These are phyloP conservation scores for Rhinoderma darwinii DNA, from an alignment of 2,113 vertebrate species.

Conservation along the genomic window DNA sequence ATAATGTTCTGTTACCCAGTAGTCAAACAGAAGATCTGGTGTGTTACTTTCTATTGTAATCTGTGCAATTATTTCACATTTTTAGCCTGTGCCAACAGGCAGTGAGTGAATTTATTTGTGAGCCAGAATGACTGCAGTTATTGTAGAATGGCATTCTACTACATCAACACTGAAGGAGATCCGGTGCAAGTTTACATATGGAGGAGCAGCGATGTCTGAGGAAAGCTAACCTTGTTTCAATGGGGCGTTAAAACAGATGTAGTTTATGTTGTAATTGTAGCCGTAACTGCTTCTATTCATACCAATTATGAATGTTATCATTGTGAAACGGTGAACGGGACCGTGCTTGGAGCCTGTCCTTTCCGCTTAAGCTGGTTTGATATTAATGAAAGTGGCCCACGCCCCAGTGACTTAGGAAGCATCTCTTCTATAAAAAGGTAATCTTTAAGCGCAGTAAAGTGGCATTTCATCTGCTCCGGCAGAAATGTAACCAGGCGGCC, in stretches of 20 bases:
- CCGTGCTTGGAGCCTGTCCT: conserved; percentile 48
- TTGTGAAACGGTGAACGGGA: conserved; percentile 60
- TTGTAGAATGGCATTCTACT: not conserved
- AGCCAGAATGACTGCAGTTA: not conserved
- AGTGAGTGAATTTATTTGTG: not conserved
- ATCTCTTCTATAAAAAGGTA: not conserved
- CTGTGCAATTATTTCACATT: no score
- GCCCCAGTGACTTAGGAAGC: conserved; percentile 45
- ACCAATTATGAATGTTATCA: conserved; percentile 67
- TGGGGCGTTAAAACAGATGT: conserved; percentile 61
- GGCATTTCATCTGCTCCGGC: conserved; percentile 58
- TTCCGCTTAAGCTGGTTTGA: conserved; percentile 38
- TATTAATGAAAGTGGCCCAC: conserved; percentile 39
- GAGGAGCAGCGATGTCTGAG: conserved; percentile 67
- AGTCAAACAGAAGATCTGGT: not conserved
- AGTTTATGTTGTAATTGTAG: conserved; percentile 61
- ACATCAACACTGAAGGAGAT: not conserved
- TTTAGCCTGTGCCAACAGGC: not conserved
- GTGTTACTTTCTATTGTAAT: not conserved
- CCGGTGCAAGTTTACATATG: not conserved
- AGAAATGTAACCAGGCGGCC: conserved; percentile 56
- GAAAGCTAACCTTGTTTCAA: conserved; percentile 68
- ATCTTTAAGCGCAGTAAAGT: conserved; percentile 29
- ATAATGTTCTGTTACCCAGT: not conserved
- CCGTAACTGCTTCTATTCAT: conserved; percentile 66